Conservation (phyloP, 2,113 vertebrate species). For the Pelusios castaneus region DNA sequence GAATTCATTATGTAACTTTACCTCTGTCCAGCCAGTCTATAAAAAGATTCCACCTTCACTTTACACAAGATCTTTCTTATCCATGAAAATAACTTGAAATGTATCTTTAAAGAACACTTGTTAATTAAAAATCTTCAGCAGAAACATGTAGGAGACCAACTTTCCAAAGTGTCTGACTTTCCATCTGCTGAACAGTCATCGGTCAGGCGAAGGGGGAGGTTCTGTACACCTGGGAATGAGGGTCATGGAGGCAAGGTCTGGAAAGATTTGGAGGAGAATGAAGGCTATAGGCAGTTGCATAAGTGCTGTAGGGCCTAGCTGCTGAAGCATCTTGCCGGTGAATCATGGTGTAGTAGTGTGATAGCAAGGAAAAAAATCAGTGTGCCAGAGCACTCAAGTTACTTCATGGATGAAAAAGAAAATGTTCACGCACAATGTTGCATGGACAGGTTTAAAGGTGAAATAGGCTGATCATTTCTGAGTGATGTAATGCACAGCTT, state of each 20-base stretch:
- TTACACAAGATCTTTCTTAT: not conserved
- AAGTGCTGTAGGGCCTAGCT: not conserved
- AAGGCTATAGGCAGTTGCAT: not conserved
- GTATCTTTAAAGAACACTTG: not conserved
- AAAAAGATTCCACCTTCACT: not conserved
- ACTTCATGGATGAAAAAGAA: not conserved
- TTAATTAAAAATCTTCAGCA: not conserved
- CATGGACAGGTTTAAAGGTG: not conserved
- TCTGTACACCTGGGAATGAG: constrained; percentile 27
- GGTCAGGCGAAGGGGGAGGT: constrained; percentile 45
- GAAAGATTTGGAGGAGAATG: not conserved
- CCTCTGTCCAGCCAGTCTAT: not conserved
- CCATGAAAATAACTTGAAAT: not conserved
- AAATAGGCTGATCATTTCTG: not conserved
- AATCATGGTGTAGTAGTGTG: not conserved
- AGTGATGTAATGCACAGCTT: rapidly evolving
- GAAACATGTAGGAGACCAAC: constrained; percentile 36
- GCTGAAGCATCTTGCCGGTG: not conserved
- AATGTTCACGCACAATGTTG: not conserved
- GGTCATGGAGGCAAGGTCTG: constrained; percentile 20
- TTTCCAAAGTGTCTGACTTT: constrained; percentile 31
- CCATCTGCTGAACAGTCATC: constrained; percentile 12
- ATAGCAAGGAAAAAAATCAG: not conserved
- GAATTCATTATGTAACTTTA: not conserved
- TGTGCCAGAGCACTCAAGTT: not conserved